A percentile compares a stretch with the other conserved stretches of the same genome.
phyloP scores from a whole-genome alignment of 2,797 vertebrate genomes.

The Phoeniculus purpureus region DNA sequence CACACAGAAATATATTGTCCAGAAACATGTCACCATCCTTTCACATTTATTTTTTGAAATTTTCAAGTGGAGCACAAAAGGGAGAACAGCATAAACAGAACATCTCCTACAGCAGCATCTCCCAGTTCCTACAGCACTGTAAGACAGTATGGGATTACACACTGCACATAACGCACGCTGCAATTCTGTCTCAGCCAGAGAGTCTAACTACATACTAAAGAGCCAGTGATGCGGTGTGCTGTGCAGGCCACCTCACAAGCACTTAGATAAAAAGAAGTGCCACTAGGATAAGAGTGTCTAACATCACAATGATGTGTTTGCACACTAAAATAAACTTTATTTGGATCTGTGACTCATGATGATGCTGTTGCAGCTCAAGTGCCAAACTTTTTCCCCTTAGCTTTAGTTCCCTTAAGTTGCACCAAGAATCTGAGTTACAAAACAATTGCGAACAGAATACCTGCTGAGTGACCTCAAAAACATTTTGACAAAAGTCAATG shows the following conservation, averaged over 20 bases:
- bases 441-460: conserved; percentile 22
- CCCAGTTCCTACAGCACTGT: not conserved
- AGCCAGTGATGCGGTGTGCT: not conserved
- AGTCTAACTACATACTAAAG: not conserved
- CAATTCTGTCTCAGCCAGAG: not conserved
- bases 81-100: not conserved
- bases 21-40: fast-evolving
- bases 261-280: conserved; percentile 40
- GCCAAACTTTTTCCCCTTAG: not conserved
- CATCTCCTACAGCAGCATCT: not conserved
- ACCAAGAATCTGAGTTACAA: not conserved
- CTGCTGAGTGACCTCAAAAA: conserved; percentile 4
- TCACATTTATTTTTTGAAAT: not conserved
- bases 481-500: not conserved
- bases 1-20: not conserved
- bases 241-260: conserved; percentile 11
- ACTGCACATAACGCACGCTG: not conserved
- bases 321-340: not conserved
- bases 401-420: not conserved
- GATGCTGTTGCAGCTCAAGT: not conserved
- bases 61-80: not conserved
- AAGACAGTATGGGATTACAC: not conserved
- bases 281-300: conserved; percentile 42
- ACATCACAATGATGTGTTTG: conserved; percentile 25
- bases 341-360: not conserved